Evolutionary conservation across 1,140 invertebrate species (phyloP).

Genomic region (Rhagoletis zephyria): DNA sequence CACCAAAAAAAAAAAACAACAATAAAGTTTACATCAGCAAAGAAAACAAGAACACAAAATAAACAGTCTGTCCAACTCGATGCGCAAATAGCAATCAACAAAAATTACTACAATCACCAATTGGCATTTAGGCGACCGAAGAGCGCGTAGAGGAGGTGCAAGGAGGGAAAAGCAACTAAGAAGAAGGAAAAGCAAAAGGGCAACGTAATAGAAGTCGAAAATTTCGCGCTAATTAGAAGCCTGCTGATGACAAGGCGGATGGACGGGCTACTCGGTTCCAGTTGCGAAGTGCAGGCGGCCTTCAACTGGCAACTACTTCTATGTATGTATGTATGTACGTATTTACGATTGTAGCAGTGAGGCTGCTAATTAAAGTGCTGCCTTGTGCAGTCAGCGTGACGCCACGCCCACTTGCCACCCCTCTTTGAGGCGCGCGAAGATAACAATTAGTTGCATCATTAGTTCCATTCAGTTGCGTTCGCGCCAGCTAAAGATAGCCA

Average conservation of each 20-base stretch:
- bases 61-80: not conserved
- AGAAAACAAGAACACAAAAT: not conserved
- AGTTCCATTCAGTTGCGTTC: conserved; percentile 53
- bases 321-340: not conserved
- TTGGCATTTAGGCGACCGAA: conserved; percentile 23
- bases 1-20: not conserved
- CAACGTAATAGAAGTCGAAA: conserved; percentile 22
- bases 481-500: conserved; percentile 41
- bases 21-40: not conserved
- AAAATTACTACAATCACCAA: not conserved
- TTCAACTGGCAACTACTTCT: not conserved
- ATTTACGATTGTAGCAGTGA: not conserved
- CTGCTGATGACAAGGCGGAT: conserved; percentile 40
- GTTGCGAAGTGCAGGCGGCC: not conserved
- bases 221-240: conserved; percentile 46
- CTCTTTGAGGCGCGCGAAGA: not conserved
- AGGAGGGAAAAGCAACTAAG: not conserved
- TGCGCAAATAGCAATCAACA: conserved; percentile 41
- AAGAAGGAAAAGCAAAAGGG: too few species aligned
- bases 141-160: not conserved
- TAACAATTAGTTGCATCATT: conserved; percentile 57
- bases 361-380: conserved; percentile 45
- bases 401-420: conserved; percentile 36
- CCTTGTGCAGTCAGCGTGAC: conserved; percentile 24
- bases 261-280: not conserved